Evolutionary conservation across 1,140 invertebrate genomes (phyloP), one percentile per base, ranked within the genome.

Genomic region (Drosophila chauvacae): DNA sequence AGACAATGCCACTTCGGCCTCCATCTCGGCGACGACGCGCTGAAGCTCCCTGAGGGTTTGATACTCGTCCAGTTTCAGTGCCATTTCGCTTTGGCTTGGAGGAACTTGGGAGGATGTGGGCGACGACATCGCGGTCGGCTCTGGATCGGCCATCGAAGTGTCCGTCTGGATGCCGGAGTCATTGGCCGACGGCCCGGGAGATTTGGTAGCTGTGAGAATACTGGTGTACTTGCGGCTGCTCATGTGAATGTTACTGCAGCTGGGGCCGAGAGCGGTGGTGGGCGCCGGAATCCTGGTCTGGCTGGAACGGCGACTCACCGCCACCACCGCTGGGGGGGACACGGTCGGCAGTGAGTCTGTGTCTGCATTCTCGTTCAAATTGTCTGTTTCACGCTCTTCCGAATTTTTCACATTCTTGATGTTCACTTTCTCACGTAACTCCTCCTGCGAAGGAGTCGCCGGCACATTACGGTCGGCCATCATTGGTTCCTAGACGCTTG

Each of bases 1-100:
- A 26, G 79, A 62, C 11, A 77, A 3, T 3, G 51, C 72, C 20
- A 87, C 51, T 33, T 87, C 80, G 7, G 60, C 84, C 55, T 88
- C 85, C 84, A 88, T 88, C 70, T 90, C 85, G 28, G 85, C 84
- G 9, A 88, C 85, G 3, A 82, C 81, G 3, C 69, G 85, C 51
- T 90, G 85, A 18, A 88, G 65, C 28, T 77, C 85, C 7, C 47
- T 55, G 1, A 88, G 69, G 3, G 85, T 81, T 28, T 84, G 50
- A 28, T 63, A 39, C 45, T 88, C 85, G 7, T 58, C 80, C 23
- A 3, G 26, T 4, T 64, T 57, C 4, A 83, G 23, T 10, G 62
- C 63, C 20, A 47, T 3, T 7, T 79, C 39, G 26, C 63, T 70
- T 16, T 9, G 18, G 30, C 26, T 14, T 2, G 41, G n/a, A 11